Evolutionary conservation across 2,888 invertebrate genomes (phyloP).

Genomic region (Habroteleia sp.): DNA sequence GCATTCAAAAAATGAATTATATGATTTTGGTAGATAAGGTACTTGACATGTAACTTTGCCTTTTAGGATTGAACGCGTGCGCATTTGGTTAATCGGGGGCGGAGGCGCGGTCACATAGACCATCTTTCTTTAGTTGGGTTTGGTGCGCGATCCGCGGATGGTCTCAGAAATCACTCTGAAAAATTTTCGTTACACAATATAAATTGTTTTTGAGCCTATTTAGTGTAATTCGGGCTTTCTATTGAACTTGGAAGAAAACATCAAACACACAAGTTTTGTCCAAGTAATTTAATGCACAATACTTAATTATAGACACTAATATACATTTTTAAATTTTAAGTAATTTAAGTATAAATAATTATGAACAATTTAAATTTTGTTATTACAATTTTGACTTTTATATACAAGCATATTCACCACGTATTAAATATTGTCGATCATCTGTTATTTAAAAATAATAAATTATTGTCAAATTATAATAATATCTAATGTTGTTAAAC

Average conservation of each 20-base stretch:
- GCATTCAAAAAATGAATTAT: slow-evolving; percentile 4
- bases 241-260: background rate
- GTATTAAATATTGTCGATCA: too few species aligned
- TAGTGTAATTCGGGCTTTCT: slow-evolving; percentile 1
- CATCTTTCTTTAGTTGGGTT: slow-evolving; percentile 77
- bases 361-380: too few species aligned
- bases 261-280: too few species aligned
- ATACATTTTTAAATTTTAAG: too few species aligned
- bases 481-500: too few species aligned
- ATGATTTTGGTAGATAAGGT: slow-evolving; percentile 28
- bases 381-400: too few species aligned
- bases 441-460: too few species aligned
- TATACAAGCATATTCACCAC: too few species aligned
- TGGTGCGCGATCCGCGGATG: slow-evolving; percentile 77
- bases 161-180: slow-evolving; percentile 55
- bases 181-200: slow-evolving; percentile 4
- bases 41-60: slow-evolving; percentile 61
- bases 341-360: too few species aligned
- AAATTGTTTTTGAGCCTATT: slow-evolving; percentile 3
- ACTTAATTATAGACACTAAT: too few species aligned
- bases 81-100: slow-evolving; percentile 72
- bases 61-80: slow-evolving; percentile 75
- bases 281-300: too few species aligned
- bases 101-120: slow-evolving; percentile 76
- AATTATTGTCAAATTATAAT: too few species aligned